These are phyloP conservation scores for Terrapene triunguis DNA, from an alignment of 2,113 vertebrate species.

Conservation along the genomic window DNA sequence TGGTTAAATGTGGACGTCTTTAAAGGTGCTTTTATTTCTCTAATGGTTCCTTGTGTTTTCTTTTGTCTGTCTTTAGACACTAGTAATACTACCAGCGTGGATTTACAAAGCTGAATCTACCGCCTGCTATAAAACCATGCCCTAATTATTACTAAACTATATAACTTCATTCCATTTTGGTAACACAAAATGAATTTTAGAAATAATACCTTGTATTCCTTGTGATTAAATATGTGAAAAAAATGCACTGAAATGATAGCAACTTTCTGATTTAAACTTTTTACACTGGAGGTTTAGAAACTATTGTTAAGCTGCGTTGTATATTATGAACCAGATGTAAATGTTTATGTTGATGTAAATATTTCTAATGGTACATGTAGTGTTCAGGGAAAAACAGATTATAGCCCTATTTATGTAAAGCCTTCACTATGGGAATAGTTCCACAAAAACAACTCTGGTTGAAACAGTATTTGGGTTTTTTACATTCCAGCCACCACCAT, in stretches of 20 bases:
- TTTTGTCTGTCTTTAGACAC: conserved; percentile 63
- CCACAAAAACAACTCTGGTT: conserved; percentile 3
- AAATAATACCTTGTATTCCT: conserved; percentile 64
- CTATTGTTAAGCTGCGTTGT: conserved; percentile 50
- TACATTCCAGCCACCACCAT: background rate
- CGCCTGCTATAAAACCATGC: conserved; percentile 55
- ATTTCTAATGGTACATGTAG: conserved; percentile 61
- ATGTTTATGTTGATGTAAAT: conserved; percentile 78
- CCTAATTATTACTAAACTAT: conserved; percentile 45
- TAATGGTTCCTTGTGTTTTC: conserved; percentile 26
- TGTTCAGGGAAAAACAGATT: conserved; percentile 31
- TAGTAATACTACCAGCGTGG: conserved; percentile 57
- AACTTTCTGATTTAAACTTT: conserved; percentile 65
- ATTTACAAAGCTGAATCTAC: conserved; percentile 60
- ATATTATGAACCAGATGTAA: conserved; percentile 75
- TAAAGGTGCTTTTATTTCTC: conserved; percentile 72
- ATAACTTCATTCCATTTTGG: conserved; percentile 78
- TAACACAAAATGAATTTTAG: conserved; percentile 16
- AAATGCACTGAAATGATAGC: conserved; percentile 67
- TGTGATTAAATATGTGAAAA: conserved; percentile 58
- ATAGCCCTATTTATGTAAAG: conserved; percentile 46
- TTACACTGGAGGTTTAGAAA: conserved; percentile 57
- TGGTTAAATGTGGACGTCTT: conserved; percentile 71
- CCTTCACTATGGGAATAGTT: conserved; percentile 1
- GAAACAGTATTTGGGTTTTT: conserved; percentile 15